Base-by-base conservation (phyloP, 2,888 invertebrate species). In the Mellilla xanthometata region DNA sequence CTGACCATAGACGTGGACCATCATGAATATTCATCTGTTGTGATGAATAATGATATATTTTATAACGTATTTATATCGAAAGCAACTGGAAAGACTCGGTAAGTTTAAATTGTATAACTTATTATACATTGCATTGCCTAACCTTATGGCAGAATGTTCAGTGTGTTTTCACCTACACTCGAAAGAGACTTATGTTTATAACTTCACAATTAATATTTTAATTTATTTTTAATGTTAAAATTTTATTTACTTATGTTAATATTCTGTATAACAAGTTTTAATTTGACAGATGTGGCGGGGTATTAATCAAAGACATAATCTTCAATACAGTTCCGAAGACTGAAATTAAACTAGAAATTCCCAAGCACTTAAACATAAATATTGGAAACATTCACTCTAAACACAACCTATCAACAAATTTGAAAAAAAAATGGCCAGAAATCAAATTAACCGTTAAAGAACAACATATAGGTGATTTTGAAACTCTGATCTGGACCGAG, bases 281-380 rank as follows among this genome's bases (percentile, higher is more conserved):
- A 2, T 23, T 42, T 42, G n/a, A 11, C 31, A 48, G 47, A 27
- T 41, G 41, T 19, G 38, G 38, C 6, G 47, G 47, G 2, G 33
- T 48, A 0, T 12, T 12, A 4, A 6, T 48, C 11, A 13, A 29
- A 5, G 26, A 38, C 10, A 10, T 48, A 1, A 15, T 35, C 3
- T 35, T 27, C 3, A 26, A 12, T 26, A 33, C 39, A 1, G 30
- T 35, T 15, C 30, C 48, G n/a, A 48, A 31, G 12, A 2, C 6
- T 6, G 35, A 42, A 22, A 12, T 7, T n/a, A 12, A 34, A 22
- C 12, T 28, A 1, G 11, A 44, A n/a, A 13, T 44, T 28, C 12
- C 27, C 2, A 43, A 43, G 27, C 12, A 22, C 11, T 6, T 44
- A 1, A 33, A 33, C 7, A 8, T 38, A 22, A 31, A 36, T 15